Evolutionary conservation across 1,140 invertebrate species (phyloP).

Genomic region (Caenorhabditis brenneri): DNA sequence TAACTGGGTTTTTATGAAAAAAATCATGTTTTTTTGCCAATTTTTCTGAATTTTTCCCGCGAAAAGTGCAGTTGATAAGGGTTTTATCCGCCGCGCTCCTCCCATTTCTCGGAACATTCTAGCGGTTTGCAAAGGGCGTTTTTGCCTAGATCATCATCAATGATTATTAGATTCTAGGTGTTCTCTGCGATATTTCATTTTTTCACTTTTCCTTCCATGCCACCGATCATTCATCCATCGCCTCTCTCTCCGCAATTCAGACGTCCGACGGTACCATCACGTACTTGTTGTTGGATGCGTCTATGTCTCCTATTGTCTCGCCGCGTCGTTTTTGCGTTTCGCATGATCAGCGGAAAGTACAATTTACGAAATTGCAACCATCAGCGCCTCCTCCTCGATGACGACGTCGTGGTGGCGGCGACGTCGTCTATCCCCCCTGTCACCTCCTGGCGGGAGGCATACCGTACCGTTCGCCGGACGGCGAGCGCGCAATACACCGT

Average conservation of each 20-base stretch:
- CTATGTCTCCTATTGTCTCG: not conserved
- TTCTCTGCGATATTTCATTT: too few relatives aligned
- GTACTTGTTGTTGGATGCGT: conserved; percentile 18
- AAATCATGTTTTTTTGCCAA: not conserved
- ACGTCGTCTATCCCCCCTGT: not conserved
- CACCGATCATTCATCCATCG: not conserved
- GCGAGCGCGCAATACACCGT: conserved; percentile 10
- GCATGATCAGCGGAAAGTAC: conserved; percentile 43
- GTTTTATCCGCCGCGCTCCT: too few relatives aligned
- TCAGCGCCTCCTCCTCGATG: not conserved
- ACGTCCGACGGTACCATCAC: not conserved
- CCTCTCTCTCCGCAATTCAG: not conserved
- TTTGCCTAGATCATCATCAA: too few relatives aligned
- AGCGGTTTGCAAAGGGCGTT: too few relatives aligned
- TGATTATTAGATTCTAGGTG: too few relatives aligned
- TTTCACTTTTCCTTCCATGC: not conserved
- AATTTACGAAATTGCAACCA: conserved; percentile 41
- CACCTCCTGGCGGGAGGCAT: conserved; percentile 28
- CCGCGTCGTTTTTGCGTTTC: not conserved
- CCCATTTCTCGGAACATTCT: too few relatives aligned
- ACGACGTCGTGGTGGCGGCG: not conserved
- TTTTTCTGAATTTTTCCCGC: too few relatives aligned
- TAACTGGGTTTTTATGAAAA: too few relatives aligned
- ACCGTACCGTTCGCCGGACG: conserved; percentile 17
- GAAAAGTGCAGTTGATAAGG: too few relatives aligned